Evolutionary conservation across 53 echinoderm and acorn worm genomes (phyloP), one percentile per base, ranked within the genome.

Genomic region (Zoroaster sp.): DNA sequence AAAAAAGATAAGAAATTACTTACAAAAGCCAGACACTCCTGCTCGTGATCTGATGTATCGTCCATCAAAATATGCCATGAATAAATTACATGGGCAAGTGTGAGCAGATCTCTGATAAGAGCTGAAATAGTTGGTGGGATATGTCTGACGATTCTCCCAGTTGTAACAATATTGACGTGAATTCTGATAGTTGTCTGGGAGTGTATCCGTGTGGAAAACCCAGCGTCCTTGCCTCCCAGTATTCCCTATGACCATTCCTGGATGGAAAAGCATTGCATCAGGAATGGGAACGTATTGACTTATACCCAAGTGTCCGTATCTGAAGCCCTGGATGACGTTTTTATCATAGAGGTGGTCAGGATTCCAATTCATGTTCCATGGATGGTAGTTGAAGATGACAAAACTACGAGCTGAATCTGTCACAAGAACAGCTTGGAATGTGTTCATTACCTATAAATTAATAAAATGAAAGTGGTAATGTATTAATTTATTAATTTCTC

Each of bases 401-500:
- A 95, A 96, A 4, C 93, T 86, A 53, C 89, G 89, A 1, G 53
- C 42, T 3, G 82, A 91, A 37, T 96, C 88, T 17, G 94, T 93
- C 17, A 94, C 72, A 10, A 96, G 93, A 18, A 94, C 93, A 37
- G 90, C 91, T 71, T 96, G 96, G 69, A 96, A 96, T 13, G 94
- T 93, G 39, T 96, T 96, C 45, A 63, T 55, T 40, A 59, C 83
- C 93, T 93, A 79, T 5, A 86, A 78, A 71, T 20, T 31, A 25
- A 78, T 13, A 55, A 14, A 59, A 55, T 37, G 17, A 33, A 32
- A 10, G 37, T n/a, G n/a, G n/a, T n/a, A n/a, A n/a, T n/a, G n/a
- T n/a, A n/a, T n/a, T n/a, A n/a, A n/a, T n/a, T n/a, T n/a, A n/a
- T n/a, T n/a, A n/a, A n/a, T n/a, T n/a, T n/a, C n/a, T n/a, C n/a